Evolutionary conservation across 1,140 invertebrate species (phyloP), one percentile per base, ranked within the genome.

Genomic region (Copidosoma floridanum): DNA sequence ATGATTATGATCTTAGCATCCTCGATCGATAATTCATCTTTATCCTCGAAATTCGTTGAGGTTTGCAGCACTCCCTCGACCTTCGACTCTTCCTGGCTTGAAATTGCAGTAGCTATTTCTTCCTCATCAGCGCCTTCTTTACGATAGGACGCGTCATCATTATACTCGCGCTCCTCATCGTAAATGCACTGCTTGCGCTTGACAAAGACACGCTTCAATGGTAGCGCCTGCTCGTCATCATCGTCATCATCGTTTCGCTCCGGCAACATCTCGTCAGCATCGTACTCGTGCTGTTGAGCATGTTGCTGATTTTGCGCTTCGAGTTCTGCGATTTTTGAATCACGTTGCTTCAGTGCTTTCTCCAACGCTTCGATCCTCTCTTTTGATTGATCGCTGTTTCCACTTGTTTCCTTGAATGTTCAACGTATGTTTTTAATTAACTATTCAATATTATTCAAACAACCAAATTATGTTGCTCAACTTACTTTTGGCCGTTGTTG

Each of bases 161-260:
- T 68, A 20, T 81, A 81, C 29, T 78, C 78, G 7, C 74, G 69
- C 26, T 78, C 79, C 40, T 81, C 79, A 11, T 81, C 79, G 14
- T 80, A 81, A 62, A 81, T 74, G 23, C 79, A 78, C 35, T 80
- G 75, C 48, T 81, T 81, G 46, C 77, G 69, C 37, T 81, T 81
- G 5, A 80, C 78, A 23, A 81, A 81, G 0, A 81, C 79, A 38
- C 79, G 68, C 27, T 81, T 81, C 2, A 81, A 55, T 3, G 79
- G 79, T 16, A 81, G 51, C 38, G 80, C 75, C 27, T 79, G 79
- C 16, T 81, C 79, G 35, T 81, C 79, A 18, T 81, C 79, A 18
- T 81, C 79, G 1, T 78, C 80, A 26, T 80, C 77, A 8, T 81
- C 79, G 12, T 79, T 78, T 16, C 79, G 63, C 7, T 81, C 79